phyloP scores from a whole-genome alignment of 2,888 invertebrate species.

The Ariolimax columbianus region DNA sequence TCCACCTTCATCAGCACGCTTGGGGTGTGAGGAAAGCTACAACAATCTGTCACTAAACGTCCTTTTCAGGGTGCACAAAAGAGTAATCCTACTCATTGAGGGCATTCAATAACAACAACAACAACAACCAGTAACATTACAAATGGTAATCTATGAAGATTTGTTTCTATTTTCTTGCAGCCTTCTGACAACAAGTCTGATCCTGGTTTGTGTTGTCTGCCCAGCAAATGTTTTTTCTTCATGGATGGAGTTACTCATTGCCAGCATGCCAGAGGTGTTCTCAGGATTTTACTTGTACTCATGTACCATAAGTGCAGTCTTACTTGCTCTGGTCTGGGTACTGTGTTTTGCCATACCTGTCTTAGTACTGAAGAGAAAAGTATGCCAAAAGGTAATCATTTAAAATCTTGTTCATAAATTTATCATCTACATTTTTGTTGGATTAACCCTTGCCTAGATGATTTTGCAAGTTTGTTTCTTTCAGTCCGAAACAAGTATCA shows the following conservation, averaged over 20 bases:
- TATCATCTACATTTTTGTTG: no score
- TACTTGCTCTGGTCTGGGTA: neutral
- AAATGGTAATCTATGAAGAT: neutral
- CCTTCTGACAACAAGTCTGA: neutral
- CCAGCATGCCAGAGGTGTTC: neutral
- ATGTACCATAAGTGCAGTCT: neutral
- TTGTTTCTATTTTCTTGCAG: neutral
- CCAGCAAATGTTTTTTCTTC: neutral
- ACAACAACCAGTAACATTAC: no score
- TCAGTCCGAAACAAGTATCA: no score
- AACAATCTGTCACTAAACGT: no score
- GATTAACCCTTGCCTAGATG: no score
- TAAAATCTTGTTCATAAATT: neutral
- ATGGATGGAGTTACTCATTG: neutral
- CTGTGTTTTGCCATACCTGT: neutral
- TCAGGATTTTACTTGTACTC: neutral
- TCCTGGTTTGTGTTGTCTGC: conserved; percentile 1
- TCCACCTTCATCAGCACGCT: no score
- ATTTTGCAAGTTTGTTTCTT: no score
- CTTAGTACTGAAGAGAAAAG: neutral
- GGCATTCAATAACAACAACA: no score
- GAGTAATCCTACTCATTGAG: no score
- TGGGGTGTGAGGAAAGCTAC: no score
- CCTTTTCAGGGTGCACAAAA: no score
- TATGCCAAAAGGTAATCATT: conserved; percentile 18